Evolutionary conservation across 2,888 invertebrate genomes (phyloP).

Genomic region (Caenorhabditis sp.): DNA sequence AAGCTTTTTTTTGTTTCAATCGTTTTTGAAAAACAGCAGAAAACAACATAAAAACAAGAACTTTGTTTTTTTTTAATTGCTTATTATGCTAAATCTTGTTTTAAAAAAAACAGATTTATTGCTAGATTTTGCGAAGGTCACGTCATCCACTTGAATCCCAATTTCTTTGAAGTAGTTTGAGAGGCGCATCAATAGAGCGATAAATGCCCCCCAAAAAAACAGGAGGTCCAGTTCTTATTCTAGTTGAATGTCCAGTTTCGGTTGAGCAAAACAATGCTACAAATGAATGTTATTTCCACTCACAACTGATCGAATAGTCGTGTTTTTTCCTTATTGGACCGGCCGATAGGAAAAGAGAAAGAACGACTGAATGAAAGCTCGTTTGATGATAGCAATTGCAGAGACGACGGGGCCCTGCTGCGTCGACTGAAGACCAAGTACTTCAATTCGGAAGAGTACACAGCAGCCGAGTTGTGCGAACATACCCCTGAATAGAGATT

Average conservation of each 20-base stretch:
- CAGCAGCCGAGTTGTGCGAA: conserved; percentile 64
- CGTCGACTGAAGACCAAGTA: conserved; percentile 67
- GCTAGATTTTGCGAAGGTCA: neutral
- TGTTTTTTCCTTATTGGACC: conserved; percentile 14
- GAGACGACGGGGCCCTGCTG: conserved; percentile 61
- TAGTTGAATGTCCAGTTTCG: neutral
- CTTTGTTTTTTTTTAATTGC: too few species aligned
- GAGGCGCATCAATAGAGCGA: neutral
- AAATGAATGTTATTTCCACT: conserved; percentile 13
- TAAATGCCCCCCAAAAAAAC: neutral
- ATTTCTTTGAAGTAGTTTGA: neutral
- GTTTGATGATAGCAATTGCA: conserved; percentile 33
- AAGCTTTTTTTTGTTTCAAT: conserved; percentile 15
- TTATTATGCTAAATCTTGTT: too few species aligned
- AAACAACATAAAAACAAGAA: too few species aligned
- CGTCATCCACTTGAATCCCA: neutral
- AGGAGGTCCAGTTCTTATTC: neutral
- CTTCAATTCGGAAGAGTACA: conserved; percentile 72
- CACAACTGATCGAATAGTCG: conserved; percentile 13
- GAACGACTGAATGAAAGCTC: neutral
- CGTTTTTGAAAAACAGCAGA: too few species aligned
- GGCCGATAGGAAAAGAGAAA: neutral
- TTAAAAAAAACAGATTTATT: too few species aligned
- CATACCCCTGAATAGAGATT: conserved; percentile 39
- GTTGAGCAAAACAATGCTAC: conserved; percentile 11